Conservation (phyloP, 2,888 invertebrate genomes). For the Brachyopa scutellaris region DNA sequence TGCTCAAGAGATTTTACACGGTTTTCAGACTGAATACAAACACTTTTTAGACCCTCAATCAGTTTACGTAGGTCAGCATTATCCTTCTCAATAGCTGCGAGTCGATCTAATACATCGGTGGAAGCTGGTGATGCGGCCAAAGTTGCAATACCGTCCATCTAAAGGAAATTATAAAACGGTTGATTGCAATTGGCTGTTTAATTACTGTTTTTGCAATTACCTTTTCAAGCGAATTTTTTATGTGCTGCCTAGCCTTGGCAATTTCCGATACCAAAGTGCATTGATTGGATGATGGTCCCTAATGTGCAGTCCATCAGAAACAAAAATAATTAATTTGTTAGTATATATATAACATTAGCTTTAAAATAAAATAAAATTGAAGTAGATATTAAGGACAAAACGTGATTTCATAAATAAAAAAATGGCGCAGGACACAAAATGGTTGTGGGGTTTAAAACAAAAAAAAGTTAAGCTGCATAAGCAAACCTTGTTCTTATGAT, state of each 20-base stretch:
- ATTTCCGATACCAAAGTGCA: constrained; percentile 91
- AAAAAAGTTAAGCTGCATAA: not conserved
- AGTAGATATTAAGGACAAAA: not conserved
- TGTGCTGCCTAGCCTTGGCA: constrained; percentile 92
- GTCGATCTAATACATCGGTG: constrained; percentile 83
- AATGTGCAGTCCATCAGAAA: not conserved
- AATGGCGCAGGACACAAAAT: constrained; percentile 27
- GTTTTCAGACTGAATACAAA: constrained; percentile 78
- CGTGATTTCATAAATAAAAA: not conserved
- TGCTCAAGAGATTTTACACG: constrained; percentile 79
- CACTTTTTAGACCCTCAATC: constrained; percentile 78
- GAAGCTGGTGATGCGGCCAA: constrained; percentile 83
- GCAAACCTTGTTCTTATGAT: constrained; percentile 57
- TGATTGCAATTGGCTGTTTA: too few relatives aligned
- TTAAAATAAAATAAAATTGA: constrained; percentile 23
- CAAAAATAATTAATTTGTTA: not conserved
- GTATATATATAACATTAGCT: too few relatives aligned
- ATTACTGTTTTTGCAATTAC: constrained; percentile 85
- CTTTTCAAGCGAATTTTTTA: constrained; percentile 88
- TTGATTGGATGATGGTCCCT: constrained; percentile 74
- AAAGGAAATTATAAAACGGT: too few relatives aligned
- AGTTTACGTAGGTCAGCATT: constrained; percentile 82
- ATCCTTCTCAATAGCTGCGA: constrained; percentile 84
- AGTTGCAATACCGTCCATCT: constrained; percentile 87
- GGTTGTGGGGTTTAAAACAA: not conserved